A percentile compares a stretch with the other conserved stretches of the same genome.
phyloP scores from a whole-genome alignment of 2,888 invertebrate species.

The Cheilosia urbana region DNA sequence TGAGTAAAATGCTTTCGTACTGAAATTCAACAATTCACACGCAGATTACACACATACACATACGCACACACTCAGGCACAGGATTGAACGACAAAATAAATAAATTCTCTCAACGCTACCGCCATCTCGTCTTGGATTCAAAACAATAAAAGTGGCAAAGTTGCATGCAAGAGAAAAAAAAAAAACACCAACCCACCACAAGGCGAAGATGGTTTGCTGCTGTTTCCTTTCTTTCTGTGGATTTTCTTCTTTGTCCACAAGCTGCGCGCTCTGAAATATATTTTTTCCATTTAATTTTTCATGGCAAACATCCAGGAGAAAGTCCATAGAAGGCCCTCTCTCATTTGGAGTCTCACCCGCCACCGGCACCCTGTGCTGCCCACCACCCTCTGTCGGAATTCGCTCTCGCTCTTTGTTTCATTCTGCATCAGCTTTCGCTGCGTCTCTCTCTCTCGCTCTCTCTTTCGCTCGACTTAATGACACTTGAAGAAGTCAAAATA shows the following conservation, averaged over 20 bases:
- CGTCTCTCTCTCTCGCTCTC: conserved; percentile 34
- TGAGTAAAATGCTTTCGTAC: not conserved
- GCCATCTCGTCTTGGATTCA: conserved; percentile 47
- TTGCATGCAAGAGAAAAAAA: conserved; percentile 27
- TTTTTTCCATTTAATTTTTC: conserved; percentile 35
- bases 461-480: conserved; percentile 62
- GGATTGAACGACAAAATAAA: conserved; percentile 20
- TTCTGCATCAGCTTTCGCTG: conserved; percentile 36
- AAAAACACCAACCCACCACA: not conserved
- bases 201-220: conserved; percentile 51
- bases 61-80: conserved; percentile 1
- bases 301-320: conserved; percentile 66
- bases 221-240: conserved; percentile 56
- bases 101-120: conserved; percentile 33
- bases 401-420: conserved; percentile 34
- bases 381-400: conserved; percentile 34
- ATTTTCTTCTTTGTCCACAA: conserved; percentile 30
- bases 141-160: conserved; percentile 42
- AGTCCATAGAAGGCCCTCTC: conserved; percentile 63
- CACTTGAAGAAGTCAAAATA: conserved; percentile 68
- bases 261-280: conserved; percentile 42
- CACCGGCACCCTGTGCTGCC: conserved; percentile 10
- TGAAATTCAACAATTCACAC: conserved; percentile 36
- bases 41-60: conserved; percentile 29
- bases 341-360: conserved; percentile 12